Conservation (phyloP, 2,888 invertebrate species). For the Syritta pipiens region DNA sequence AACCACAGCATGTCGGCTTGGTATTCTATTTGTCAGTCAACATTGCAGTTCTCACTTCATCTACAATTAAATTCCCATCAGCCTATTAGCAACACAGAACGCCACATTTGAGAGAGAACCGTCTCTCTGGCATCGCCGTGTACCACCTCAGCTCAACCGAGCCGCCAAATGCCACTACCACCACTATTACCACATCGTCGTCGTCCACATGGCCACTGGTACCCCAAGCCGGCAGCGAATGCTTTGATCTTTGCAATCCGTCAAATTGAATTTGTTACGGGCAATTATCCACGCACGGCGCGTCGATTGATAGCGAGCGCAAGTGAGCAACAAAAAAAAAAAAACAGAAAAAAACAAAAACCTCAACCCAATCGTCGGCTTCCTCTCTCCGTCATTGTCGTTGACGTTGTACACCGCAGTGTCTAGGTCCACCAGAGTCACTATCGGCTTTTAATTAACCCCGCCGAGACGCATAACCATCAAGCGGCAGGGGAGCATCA, state of each 20-base stretch:
- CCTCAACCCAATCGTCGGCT: conserved; percentile 23
- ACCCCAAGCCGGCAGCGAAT: conserved; percentile 25
- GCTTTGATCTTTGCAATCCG: conserved; percentile 66
- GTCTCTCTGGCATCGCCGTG: neutral
- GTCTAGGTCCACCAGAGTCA: conserved; percentile 34
- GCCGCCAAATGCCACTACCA: conserved; percentile 46
- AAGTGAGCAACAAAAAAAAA: conserved; percentile 22
- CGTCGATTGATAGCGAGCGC: conserved; percentile 54
- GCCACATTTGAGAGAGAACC: conserved; percentile 18
- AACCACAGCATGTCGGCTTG: too few relatives aligned
- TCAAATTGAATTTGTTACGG: conserved; percentile 67
- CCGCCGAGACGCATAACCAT: conserved; percentile 62
- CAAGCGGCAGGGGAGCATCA: conserved; percentile 4
- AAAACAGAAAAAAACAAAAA: conserved; percentile 4
- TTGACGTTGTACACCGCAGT: conserved; percentile 20
- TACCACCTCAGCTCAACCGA: conserved; percentile 42
- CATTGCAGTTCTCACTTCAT: conserved; percentile 46
- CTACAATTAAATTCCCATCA: conserved; percentile 60
- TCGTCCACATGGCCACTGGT: conserved; percentile 4
- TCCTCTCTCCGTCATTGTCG: conserved; percentile 55
- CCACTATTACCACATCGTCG: neutral
- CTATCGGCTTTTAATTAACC: conserved; percentile 67
- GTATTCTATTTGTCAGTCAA: too few relatives aligned
- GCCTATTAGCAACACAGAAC: conserved; percentile 51
- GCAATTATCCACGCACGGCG: conserved; percentile 64